A percentile compares a stretch with the other conserved stretches of the same genome.
Evolutionary conservation across 2,888 invertebrate species (phyloP).

Genomic region (Melanargia galathea): DNA sequence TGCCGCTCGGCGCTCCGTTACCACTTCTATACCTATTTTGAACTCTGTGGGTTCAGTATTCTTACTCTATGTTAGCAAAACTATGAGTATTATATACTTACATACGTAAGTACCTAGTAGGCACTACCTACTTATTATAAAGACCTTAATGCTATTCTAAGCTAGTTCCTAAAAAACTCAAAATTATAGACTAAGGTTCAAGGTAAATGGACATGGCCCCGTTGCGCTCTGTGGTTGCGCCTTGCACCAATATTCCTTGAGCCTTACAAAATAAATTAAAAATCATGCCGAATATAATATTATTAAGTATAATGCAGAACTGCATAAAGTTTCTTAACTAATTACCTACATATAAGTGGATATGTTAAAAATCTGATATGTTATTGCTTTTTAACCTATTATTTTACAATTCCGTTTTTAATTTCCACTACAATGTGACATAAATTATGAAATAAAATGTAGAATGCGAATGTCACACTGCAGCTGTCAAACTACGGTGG

Average conservation of each 20-base stretch:
- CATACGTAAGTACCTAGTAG: not conserved
- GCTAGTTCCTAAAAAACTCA: not conserved
- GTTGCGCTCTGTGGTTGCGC: not conserved
- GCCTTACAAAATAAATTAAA: not conserved
- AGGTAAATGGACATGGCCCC: no score
- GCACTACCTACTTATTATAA: not conserved
- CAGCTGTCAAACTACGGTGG: no score
- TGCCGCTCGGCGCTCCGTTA: not conserved
- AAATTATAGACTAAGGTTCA: not conserved
- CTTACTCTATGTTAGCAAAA: conserved; percentile 1
- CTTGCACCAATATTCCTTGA: not conserved
- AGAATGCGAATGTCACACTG: no score
- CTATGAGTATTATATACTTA: conserved; percentile 1
- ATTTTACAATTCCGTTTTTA: no score
- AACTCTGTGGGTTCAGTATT: not conserved
- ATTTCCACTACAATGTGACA: no score
- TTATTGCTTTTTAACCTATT: no score
- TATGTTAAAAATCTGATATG: no score
- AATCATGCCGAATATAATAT: not conserved
- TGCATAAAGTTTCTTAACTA: not conserved
- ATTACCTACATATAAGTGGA: not conserved
- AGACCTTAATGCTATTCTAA: not conserved
- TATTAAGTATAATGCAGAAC: not conserved
- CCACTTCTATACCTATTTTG: not conserved
- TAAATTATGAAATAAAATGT: no score